Conservation (phyloP, 2,113 vertebrate genomes). For the Brachypteracias leptosomus region DNA sequence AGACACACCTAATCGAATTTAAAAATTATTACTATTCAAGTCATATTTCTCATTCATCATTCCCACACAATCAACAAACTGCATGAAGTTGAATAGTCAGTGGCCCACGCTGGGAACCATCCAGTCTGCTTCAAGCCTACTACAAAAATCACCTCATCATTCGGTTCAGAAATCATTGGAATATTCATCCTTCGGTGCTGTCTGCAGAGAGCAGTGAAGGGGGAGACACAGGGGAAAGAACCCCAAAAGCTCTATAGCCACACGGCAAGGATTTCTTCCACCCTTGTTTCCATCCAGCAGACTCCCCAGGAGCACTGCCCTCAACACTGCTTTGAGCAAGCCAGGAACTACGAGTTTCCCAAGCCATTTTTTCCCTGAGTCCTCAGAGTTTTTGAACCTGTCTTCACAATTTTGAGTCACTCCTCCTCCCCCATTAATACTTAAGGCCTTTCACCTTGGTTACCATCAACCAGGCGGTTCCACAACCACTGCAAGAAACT, state of each 20-base stretch:
- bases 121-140: conserved; percentile 10
- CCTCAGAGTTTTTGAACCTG: conserved; percentile 33
- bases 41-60: neutral
- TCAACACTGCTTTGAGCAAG: conserved; percentile 60
- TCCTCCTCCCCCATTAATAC: neutral
- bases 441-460: conserved; percentile 4
- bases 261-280: neutral
- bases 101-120: conserved; percentile 13
- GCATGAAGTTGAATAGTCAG: conserved; percentile 16
- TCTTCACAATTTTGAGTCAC: conserved; percentile 38
- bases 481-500: neutral
- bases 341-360: neutral
- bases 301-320: conserved; percentile 9
- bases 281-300: neutral
- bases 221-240: conserved; percentile 46
- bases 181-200: conserved; percentile 44
- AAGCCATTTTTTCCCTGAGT: conserved; percentile 44
- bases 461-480: neutral
- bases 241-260: conserved; percentile 42
- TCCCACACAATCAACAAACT: conserved; percentile 2
- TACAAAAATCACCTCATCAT: conserved; percentile 20
- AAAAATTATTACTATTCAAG: neutral
- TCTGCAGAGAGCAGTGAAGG: neutral
- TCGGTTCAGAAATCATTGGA: conserved; percentile 15
- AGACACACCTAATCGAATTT: conserved; percentile 27